A percentile compares a stretch with the other conserved stretches of the same genome.
These are phyloP conservation scores for Drosophila merina DNA, from an alignment of 2,888 invertebrate genomes.

Conservation along the genomic window DNA sequence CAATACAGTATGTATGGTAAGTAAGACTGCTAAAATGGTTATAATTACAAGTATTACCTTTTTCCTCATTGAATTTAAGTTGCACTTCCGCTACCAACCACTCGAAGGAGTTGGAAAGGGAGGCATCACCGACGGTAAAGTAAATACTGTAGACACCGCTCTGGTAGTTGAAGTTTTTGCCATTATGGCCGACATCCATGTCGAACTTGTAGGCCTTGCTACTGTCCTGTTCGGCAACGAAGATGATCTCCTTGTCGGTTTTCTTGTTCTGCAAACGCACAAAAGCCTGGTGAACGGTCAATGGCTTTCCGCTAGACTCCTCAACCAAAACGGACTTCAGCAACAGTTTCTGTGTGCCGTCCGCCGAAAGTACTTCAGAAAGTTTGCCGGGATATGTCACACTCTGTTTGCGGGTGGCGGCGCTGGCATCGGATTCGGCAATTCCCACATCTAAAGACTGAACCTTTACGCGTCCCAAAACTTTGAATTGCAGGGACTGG, in stretches of 20 bases:
- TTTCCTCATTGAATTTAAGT: slow-evolving; percentile 88
- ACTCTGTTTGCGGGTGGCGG: slow-evolving; percentile 90
- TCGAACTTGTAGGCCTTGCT: slow-evolving; percentile 94
- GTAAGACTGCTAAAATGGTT: background rate
- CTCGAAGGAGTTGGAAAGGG: slow-evolving; percentile 93
- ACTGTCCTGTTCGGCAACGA: slow-evolving; percentile 95
- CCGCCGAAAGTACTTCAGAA: slow-evolving; percentile 89
- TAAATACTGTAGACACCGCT: slow-evolving; percentile 93
- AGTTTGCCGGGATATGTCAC: slow-evolving; percentile 90
- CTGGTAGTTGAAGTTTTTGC: slow-evolving; percentile 90
- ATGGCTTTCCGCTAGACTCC: slow-evolving; percentile 86
- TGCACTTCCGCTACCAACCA: slow-evolving; percentile 93
- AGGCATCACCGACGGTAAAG: slow-evolving; percentile 95
- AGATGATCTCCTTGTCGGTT: slow-evolving; percentile 93
- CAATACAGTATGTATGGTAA: slow-evolving; percentile 10
- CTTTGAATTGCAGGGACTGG: slow-evolving; percentile 87
- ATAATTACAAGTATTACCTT: slow-evolving; percentile 51
- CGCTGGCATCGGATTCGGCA: slow-evolving; percentile 95
- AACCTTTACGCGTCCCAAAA: slow-evolving; percentile 90
- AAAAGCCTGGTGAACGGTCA: slow-evolving; percentile 94
- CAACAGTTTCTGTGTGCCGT: slow-evolving; percentile 94
- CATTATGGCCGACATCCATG: slow-evolving; percentile 92
- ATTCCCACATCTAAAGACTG: slow-evolving; percentile 93
- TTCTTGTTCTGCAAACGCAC: slow-evolving; percentile 89
- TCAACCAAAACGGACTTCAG: slow-evolving; percentile 92